Evolutionary conservation across 2,113 vertebrate species (phyloP).

Genomic region (Thamnaconus septentrionalis): DNA sequence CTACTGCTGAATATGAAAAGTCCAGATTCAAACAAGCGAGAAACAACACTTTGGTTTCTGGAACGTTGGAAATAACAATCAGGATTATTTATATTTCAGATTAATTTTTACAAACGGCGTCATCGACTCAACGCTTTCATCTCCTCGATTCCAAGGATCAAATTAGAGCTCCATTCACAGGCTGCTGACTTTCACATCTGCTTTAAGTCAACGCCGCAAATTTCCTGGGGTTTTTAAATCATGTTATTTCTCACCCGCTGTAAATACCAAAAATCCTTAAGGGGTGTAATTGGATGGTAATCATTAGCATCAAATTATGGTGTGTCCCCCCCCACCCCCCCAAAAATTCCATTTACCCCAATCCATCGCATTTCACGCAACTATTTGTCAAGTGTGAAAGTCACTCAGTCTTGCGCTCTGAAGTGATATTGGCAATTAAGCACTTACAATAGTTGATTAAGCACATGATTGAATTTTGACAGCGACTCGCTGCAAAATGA

Average conservation of each 20-base stretch:
- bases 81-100: background rate
- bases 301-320: conserved; percentile 43
- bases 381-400: conserved; percentile 52
- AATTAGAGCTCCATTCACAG: conserved; percentile 4
- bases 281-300: conserved; percentile 61
- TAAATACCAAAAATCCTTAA: conserved; percentile 34
- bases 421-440: conserved; percentile 48
- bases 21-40: no score
- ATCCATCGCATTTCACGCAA: conserved; percentile 51
- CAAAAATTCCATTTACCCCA: conserved; percentile 46
- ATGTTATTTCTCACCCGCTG: conserved; percentile 32
- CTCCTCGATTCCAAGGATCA: background rate
- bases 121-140: conserved; percentile 2
- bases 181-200: conserved; percentile 3
- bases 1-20: background rate
- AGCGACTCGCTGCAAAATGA: conserved; percentile 11
- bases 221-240: conserved; percentile 15
- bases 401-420: conserved; percentile 37
- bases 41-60: no score
- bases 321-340: background rate
- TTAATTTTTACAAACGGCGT: background rate
- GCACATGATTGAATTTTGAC: conserved; percentile 53
- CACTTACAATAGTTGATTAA: conserved; percentile 61
- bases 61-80: conserved; percentile 2
- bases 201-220: conserved; percentile 8